These are phyloP conservation scores for Parapsyche elsis DNA, from an alignment of 1,140 invertebrate species.

Conservation along the genomic window DNA sequence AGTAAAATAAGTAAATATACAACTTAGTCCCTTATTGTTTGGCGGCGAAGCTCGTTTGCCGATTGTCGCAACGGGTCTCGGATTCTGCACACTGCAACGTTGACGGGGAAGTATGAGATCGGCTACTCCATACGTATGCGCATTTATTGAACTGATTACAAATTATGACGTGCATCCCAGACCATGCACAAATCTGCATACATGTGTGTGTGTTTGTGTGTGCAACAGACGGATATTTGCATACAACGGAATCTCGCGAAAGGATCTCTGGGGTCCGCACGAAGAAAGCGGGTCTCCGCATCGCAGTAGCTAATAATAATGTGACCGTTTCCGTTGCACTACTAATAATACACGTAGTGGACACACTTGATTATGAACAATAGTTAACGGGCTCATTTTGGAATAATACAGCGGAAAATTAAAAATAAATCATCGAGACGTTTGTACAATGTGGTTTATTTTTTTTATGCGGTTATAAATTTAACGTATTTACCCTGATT, in stretches of 20 bases:
- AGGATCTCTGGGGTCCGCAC: no score
- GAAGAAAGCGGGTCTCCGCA: no score
- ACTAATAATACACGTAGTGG: no score
- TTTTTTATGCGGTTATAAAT: no score
- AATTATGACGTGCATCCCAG: conserved; percentile 50
- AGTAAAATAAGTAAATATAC: no score
- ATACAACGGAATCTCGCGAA: conserved; percentile 34
- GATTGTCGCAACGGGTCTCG: not conserved
- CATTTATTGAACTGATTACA: conserved; percentile 51
- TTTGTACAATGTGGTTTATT: no score
- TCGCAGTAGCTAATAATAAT: no score
- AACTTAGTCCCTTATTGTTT: not conserved
- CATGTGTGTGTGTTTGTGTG: not conserved
- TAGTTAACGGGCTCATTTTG: no score
- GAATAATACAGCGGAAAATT: conserved; percentile 4
- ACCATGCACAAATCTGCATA: conserved; percentile 26
- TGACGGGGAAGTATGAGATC: conserved; percentile 30
- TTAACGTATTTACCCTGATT: no score
- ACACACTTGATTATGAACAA: no score
- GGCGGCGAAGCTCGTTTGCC: not conserved
- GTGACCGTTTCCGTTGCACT: no score
- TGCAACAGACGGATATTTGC: conserved; percentile 19
- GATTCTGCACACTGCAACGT: conserved; percentile 15
- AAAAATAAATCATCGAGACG: conserved; percentile 2
- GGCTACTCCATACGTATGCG: conserved; percentile 17